Evolutionary conservation across 2,113 vertebrate species (phyloP), one percentile per base, ranked within the genome.

Genomic region (Sitta europaea): DNA sequence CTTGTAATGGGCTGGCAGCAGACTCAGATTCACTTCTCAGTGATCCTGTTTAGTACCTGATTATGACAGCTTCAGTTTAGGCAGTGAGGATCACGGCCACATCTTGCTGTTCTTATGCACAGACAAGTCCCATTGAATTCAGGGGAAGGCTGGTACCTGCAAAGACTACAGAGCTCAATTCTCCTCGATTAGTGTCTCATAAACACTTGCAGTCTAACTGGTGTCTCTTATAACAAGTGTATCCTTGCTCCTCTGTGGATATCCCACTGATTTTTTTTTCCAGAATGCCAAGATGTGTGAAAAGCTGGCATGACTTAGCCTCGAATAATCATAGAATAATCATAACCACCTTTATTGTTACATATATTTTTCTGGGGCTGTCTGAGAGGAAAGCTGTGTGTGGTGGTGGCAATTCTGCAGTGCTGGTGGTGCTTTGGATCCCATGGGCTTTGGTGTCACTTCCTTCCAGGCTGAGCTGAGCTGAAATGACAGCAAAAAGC

Each of bases 1-100:
- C 58, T 88, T 84, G 86, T 71, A 97, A 74, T 15, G 70, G 31
- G 31, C 23, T 96, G 93, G 78, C 79, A 96, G 72, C 93, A 96
- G 76, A 71, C 59, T 92, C 67, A 66, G 55, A 81, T 77, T 92
- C 8, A 2, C 74, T 81, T 92, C 91, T 61, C 67, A 92, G 94
- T 75, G 86, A 84, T 61, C 88, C 61, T 35, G 1, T 47, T 93
- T 76, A 66, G 42, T 28, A 18, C 65, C 92, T 94, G 80, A 90
- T 76, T 85, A 66, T 45, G 94, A 85, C 48, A 96, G 22, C 73
- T 94, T 33, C 48, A 38, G 10, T 77, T 81, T 86, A 94, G 59
- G 33, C 48, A 92, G 73, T 86, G 86, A 73, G 36, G 23, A 71
- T 77, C 84, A 76, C 0, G 0, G 68, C 27, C 40, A 43, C 33